Evolutionary conservation across 2,797 vertebrate species (phyloP), one percentile per base, ranked within the genome.

Genomic region (Threskiornis aethiopicus): DNA sequence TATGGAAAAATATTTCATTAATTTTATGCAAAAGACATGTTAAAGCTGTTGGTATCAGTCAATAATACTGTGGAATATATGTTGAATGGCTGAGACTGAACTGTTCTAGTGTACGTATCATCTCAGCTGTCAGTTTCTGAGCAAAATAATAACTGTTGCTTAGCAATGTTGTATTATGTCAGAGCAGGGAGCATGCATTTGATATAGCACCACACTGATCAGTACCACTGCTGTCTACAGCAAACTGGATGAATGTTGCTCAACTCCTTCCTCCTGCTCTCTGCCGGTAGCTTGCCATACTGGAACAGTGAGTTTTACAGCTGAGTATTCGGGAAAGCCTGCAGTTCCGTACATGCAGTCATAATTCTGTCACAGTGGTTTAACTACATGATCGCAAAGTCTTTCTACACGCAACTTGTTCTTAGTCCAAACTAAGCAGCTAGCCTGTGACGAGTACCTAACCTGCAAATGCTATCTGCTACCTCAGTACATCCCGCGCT

Each of bases 401-500:
- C 51, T 59, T 86, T 54, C 35, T 24, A 24, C 13, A 9, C 1
- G 3, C 39, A 70, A 2, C 33, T 83, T 21, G 16, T 47, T 76
- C 47, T 33, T 49, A 49, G 49, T 46, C 61, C 35, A 42, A 20
- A 28, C 26, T 58, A 55, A 76, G 87, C 16, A 92, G 35, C 51
- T 66, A 33, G 24, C 35, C 33, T 75, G 44, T 44, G 66, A 80
- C 0, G 7, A 70, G 55, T 33, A 9, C 0, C 0, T 75, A 67
- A 41, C 22, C 33, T 80, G 62, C 21, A 55, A 59, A 51, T 82
- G 59, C 52, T 66, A 0, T 41, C 46, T 67, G 58, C 21, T 51
- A 6, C 47, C 37, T 81, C 35, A 25, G 0, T 37, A 33, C 15
- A 15, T 44, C 26, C 62, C 2, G 1, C 21, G 9, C 20, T 0